phyloP scores from a whole-genome alignment of 2,797 vertebrate genomes.

The Manis javanica region DNA sequence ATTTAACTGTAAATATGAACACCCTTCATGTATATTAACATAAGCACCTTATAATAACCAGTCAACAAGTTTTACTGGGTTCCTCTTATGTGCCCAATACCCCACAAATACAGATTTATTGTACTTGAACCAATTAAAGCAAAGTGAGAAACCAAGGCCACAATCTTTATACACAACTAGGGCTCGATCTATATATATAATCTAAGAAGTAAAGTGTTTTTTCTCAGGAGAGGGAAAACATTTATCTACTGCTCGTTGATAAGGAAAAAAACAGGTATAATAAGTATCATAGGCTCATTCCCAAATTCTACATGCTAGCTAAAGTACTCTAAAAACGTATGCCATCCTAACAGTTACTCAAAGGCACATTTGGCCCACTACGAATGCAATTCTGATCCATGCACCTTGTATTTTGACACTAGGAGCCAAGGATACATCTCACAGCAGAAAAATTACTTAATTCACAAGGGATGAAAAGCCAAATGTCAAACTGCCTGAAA shows the following conservation, averaged over 20 bases:
- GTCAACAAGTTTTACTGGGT: slow-evolving; percentile 28
- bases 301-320: slow-evolving; percentile 49
- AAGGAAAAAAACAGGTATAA: slow-evolving; percentile 44
- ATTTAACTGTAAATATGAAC: slow-evolving; percentile 39
- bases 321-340: slow-evolving; percentile 49
- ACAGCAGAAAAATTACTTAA: slow-evolving; percentile 47
- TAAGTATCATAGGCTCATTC: not conserved
- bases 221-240: slow-evolving; percentile 8
- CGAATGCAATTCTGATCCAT: slow-evolving; percentile 42
- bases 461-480: slow-evolving; percentile 59
- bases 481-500: slow-evolving; percentile 43
- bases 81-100: not conserved
- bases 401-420: slow-evolving; percentile 36
- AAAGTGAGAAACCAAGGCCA: slow-evolving; percentile 62
- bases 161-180: slow-evolving; percentile 39
- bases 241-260: slow-evolving; percentile 29
- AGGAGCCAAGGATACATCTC: not conserved
- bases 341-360: slow-evolving; percentile 43
- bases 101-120: not conserved
- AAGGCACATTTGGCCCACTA: slow-evolving; percentile 51
- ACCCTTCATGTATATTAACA: not conserved
- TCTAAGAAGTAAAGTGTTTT: slow-evolving; percentile 55
- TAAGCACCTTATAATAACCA: slow-evolving; percentile 26
- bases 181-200: not conserved
- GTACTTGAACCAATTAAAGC: slow-evolving; percentile 13